Conservation (phyloP, 2,888 invertebrate genomes). For the Strigamia transsilvanica region DNA sequence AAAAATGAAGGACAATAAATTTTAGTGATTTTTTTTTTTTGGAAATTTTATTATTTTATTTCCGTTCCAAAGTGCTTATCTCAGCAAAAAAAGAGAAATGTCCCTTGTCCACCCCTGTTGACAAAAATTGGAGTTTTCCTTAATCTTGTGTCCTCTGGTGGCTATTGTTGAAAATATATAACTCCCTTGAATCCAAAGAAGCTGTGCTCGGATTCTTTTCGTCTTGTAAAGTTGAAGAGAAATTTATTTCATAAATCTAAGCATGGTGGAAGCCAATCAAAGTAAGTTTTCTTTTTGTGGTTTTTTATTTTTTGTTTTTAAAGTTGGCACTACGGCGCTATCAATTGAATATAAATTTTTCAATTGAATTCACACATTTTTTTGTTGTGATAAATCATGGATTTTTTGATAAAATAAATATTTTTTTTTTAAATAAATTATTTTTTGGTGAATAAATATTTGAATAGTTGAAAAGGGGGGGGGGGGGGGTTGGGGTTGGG, state of each 20-base stretch:
- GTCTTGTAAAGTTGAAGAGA: not conserved
- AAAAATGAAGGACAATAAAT: too few species aligned
- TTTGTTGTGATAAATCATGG: too few species aligned
- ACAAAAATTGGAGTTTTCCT: conserved; percentile 31
- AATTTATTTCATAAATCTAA: not conserved
- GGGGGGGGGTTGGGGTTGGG: not conserved
- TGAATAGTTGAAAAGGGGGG: not conserved
- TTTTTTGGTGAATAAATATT: not conserved
- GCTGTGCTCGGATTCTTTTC: not conserved
- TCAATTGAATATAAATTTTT: too few species aligned
- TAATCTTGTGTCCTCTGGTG: conserved; percentile 34
- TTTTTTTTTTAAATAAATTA: not conserved
- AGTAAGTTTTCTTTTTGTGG: not conserved
- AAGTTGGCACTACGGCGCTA: too few species aligned
- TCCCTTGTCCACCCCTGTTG: conserved; percentile 17
- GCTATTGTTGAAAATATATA: not conserved
- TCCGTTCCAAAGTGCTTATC: not conserved
- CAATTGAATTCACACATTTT: too few species aligned
- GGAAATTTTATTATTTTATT: not conserved
- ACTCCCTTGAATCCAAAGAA: conserved; percentile 20
- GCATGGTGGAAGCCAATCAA: not conserved
- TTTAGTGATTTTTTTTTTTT: not conserved
- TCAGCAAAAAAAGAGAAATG: not conserved
- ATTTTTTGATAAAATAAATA: too few species aligned
- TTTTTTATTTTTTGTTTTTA: not conserved